Evolutionary conservation across 2,888 invertebrate genomes (phyloP).

Genomic region (Xestia sexstrigata): DNA sequence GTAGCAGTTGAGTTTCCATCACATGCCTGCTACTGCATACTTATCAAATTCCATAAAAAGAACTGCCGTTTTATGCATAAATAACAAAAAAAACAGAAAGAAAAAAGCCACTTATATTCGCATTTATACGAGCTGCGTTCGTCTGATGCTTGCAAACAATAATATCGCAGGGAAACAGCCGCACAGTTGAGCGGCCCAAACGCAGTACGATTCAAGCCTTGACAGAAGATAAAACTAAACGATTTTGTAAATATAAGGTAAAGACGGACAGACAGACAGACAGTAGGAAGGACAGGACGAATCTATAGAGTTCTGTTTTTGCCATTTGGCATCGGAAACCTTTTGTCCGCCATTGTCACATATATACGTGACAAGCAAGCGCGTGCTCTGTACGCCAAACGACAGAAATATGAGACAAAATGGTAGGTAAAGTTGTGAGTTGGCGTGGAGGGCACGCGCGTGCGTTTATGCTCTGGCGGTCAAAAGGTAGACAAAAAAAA

Average conservation of each 20-base stretch:
- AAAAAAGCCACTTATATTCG: neutral
- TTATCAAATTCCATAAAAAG: neutral
- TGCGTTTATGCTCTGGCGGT: no score
- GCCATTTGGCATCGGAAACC: neutral
- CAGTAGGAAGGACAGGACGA: neutral
- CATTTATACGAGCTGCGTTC: neutral
- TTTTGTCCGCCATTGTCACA: no score
- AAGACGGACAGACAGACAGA: neutral
- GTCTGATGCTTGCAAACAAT: neutral
- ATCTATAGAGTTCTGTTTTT: neutral
- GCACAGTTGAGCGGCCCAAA: constrained; percentile 2
- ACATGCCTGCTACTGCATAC: neutral
- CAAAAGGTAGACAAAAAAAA: no score
- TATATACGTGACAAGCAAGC: no score
- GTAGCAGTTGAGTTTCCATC: neutral
- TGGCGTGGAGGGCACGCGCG: no score
- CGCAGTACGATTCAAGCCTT: neutral
- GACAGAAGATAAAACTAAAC: neutral
- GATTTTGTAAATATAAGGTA: neutral
- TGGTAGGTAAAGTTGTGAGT: no score
- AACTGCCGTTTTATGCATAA: neutral
- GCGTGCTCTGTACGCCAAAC: no score
- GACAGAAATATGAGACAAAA: no score
- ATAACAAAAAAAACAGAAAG: neutral
- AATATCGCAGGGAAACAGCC: neutral